Base-by-base conservation (phyloP, 92 coral and sea anemone genomes). In the Porites rus region DNA sequence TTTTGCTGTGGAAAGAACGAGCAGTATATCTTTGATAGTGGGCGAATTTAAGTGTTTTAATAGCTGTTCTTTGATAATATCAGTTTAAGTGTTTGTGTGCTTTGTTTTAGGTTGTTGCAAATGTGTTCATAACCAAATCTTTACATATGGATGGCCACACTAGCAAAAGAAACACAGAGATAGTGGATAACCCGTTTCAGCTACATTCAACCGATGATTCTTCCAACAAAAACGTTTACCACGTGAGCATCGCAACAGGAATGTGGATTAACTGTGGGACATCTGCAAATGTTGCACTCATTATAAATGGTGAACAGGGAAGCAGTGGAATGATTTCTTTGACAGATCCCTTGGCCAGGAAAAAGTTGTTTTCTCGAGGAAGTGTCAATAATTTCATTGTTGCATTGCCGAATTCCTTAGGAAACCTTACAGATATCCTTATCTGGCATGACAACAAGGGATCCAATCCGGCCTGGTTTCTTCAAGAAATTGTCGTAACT, bases 371-470 rank as follows among this genome's bases (percentile, higher is more conserved):
- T 70, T 87, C 94, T 8, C 89, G 94, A 56, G 94, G 94, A 38
- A 92, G 94, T 69, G 76, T 92, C 2, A 92, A 92, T 60, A 92
- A 84, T 66, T 92, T 92, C 53, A 92, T 92, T 0, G 38, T 92
- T 38, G 82, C 77, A 14, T 31, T 88, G 56, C 94, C 94, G 1
- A 22, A 78, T 50, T 56, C 88, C 1, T 56, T 92, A 54, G 97
- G 97, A 10, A 82, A 79, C n/a, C 51, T 94, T 16, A 20, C 75
- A 0, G 89, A 89, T 65, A 84, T 94, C 11, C 78, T 76, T 58
- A 80, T 94, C 8, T 94, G 97, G 97, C 97, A 94, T 69, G 97
- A 94, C 63, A 91, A 91, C 76, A 76, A 86, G 21, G 97, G 97
- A 8, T 31, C 75, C 25, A 91, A 84, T 69, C 97, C 97, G 1